Evolutionary conservation across 92 coral and sea anemone genomes (phyloP).

Genomic region (Zoanthus gigantus): DNA sequence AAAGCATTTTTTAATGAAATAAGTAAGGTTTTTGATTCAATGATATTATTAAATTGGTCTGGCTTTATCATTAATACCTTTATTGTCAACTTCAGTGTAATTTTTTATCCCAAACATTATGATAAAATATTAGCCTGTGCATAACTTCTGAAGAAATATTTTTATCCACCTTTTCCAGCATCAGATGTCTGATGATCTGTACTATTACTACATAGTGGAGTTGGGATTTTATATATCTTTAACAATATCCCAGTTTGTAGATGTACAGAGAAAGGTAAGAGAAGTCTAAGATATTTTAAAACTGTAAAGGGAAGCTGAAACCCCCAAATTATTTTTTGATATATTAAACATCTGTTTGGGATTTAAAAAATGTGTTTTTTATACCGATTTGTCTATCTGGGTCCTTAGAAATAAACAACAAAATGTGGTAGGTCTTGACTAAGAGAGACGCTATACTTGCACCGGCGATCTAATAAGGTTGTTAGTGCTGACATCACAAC

Average conservation of each 20-base stretch:
- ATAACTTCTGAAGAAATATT: background rate
- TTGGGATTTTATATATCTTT: constrained; percentile 87
- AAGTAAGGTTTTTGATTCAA: no score
- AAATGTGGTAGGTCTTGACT: no score
- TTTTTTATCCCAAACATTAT: background rate
- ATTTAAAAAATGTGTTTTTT: no score
- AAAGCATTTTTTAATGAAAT: no score
- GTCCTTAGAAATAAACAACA: no score
- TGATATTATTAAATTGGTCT: no score
- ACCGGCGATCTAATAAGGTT: no score
- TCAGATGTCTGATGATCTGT: constrained; percentile 83
- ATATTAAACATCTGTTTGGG: background rate
- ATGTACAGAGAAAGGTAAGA: constrained; percentile 93
- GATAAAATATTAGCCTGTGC: background rate
- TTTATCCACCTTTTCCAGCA: constrained; percentile 35
- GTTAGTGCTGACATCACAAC: no score
- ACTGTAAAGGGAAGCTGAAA: background rate
- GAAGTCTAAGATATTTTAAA: background rate
- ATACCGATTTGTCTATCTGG: no score
- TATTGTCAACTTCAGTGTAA: background rate
- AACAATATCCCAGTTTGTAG: constrained; percentile 90
- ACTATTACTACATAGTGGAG: constrained; percentile 82
- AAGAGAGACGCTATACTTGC: no score
- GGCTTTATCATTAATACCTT: no score
- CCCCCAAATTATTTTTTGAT: background rate